Evolutionary conservation across 2,797 vertebrate genomes (phyloP).

Genomic region (Hydrophis major): DNA sequence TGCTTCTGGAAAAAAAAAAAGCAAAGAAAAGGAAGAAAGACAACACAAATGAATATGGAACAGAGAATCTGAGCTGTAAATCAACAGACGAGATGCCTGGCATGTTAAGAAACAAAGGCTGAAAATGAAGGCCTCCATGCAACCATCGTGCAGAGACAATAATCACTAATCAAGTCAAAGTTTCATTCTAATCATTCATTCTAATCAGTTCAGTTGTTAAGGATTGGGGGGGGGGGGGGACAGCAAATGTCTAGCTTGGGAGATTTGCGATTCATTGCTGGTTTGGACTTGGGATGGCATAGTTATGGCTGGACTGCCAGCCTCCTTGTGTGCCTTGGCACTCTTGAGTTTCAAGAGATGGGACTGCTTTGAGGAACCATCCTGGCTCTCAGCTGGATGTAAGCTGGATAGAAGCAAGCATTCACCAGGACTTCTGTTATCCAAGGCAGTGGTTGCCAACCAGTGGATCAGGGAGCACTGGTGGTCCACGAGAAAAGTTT

Average conservation of each 20-base stretch:
- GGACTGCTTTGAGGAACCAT: background rate
- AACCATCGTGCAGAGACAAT: slow-evolving; percentile 54
- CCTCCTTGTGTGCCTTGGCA: background rate
- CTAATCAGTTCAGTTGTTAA: slow-evolving; percentile 74
- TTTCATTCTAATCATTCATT: slow-evolving; percentile 71
- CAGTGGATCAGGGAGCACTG: no score
- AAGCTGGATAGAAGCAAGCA: no score
- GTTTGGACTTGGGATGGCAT: background rate
- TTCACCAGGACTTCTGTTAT: no score
- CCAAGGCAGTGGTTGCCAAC: no score
- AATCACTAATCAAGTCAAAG: slow-evolving; percentile 72
- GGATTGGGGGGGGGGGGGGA: slow-evolving; percentile 34
- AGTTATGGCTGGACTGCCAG: background rate
- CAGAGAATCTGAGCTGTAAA: slow-evolving; percentile 52
- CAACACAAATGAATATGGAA: slow-evolving; percentile 63
- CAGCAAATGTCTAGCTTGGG: slow-evolving; percentile 43
- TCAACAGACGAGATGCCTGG: slow-evolving; percentile 52
- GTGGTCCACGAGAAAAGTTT: no score
- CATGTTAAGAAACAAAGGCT: slow-evolving; percentile 63
- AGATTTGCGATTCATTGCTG: slow-evolving; percentile 12
- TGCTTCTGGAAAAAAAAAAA: background rate
- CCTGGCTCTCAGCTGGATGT: background rate
- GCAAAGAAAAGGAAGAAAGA: background rate
- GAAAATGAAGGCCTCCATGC: slow-evolving; percentile 64
- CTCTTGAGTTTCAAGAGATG: background rate